Evolutionary conservation across 2,888 invertebrate species (phyloP).

Genomic region (Pandemis heparana): DNA sequence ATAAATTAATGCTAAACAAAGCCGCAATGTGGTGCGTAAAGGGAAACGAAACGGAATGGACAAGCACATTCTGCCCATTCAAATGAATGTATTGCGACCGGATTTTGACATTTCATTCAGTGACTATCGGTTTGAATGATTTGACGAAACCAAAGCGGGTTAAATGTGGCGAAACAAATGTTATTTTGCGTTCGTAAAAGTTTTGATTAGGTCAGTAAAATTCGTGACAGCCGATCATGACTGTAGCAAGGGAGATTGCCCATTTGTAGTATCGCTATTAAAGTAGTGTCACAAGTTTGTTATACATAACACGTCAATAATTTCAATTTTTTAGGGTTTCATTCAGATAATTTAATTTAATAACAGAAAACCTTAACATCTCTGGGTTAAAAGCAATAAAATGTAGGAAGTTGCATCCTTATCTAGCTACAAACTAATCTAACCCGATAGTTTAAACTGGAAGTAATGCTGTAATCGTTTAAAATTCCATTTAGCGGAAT

Average conservation of each 20-base stretch:
- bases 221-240: background rate
- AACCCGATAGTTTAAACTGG: too few relatives aligned
- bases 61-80: conserved; percentile 20
- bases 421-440: too few relatives aligned
- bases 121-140: background rate
- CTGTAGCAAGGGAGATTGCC: background rate
- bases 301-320: too few relatives aligned
- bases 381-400: too few relatives aligned
- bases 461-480: too few relatives aligned
- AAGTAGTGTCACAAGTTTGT: too few relatives aligned
- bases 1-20: conserved; percentile 23
- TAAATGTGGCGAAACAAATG: background rate
- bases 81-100: conserved; percentile 19
- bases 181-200: background rate
- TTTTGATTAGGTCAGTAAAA: background rate
- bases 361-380: too few relatives aligned
- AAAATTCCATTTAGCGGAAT: too few relatives aligned
- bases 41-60: conserved; percentile 8
- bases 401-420: too few relatives aligned
- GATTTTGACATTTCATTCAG: conserved; percentile 14
- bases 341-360: too few relatives aligned
- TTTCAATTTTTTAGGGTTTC: too few relatives aligned
- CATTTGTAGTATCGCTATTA: too few relatives aligned
- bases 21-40: background rate
- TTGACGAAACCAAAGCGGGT: background rate